Evolutionary conservation across 2,113 vertebrate species (phyloP).

Genomic region (Litocranius walleri): DNA sequence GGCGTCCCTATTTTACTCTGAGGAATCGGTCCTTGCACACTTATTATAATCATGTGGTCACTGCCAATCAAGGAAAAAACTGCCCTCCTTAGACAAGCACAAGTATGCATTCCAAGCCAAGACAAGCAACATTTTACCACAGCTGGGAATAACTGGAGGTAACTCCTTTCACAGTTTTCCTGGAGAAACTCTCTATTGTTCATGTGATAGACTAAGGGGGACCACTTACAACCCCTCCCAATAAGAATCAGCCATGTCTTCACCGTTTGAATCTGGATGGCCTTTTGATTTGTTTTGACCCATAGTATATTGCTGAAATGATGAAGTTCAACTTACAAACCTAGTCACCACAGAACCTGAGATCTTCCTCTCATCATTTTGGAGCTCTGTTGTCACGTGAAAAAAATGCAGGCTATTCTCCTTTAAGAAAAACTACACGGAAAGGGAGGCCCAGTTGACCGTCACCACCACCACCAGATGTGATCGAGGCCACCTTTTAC

Average conservation of each 20-base stretch:
- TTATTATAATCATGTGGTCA: background rate
- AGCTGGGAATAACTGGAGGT: background rate
- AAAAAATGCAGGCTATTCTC: background rate
- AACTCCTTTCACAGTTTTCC: background rate
- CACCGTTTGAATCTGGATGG: background rate
- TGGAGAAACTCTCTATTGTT: background rate
- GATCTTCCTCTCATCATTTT: background rate
- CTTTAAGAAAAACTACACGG: background rate
- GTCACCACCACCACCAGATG: accelerated
- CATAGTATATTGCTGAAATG: background rate
- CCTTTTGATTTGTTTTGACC: background rate
- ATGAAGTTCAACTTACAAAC: background rate
- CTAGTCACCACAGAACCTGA: background rate
- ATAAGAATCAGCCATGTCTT: background rate
- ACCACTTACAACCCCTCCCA: background rate
- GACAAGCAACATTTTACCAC: background rate
- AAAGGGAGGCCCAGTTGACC: background rate
- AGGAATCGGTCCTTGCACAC: background rate
- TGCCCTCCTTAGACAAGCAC: background rate
- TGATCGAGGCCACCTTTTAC: background rate
- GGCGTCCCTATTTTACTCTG: background rate
- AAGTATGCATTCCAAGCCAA: background rate
- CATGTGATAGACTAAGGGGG: background rate
- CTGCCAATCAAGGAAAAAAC: background rate
- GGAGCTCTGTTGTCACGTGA: background rate